Conservation (phyloP, 2,113 vertebrate species). For the Sisor rabdophorus region DNA sequence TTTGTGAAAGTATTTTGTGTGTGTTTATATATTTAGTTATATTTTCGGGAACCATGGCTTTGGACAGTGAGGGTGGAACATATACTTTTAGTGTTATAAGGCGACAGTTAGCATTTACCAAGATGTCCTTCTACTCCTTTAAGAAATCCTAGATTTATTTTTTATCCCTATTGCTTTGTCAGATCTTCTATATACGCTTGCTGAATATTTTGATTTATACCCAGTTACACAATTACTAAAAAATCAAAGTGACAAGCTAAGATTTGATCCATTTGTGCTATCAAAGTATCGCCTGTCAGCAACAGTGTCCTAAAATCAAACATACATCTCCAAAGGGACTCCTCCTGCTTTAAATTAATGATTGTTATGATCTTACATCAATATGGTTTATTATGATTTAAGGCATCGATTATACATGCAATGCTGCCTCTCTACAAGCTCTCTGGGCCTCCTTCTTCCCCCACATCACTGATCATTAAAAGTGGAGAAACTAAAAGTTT, state of each 20-base stretch:
- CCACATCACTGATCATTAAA: conserved; percentile 24
- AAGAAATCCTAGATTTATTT: background rate
- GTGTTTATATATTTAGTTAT: no score
- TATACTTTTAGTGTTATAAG: no score
- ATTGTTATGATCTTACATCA: conserved; percentile 36
- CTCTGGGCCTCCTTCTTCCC: background rate
- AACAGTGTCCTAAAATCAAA: background rate
- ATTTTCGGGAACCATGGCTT: no score
- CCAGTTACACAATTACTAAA: background rate
- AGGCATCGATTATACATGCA: conserved; percentile 31
- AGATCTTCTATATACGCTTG: no score
- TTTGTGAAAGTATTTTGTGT: no score
- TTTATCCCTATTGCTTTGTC: background rate
- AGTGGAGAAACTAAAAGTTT: conserved; percentile 14
- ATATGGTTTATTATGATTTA: conserved; percentile 38
- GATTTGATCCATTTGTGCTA: conserved; percentile 10
- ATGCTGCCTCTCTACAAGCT: conserved; percentile 9
- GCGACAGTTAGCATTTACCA: no score
- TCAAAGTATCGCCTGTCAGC: background rate
- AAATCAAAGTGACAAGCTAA: background rate
- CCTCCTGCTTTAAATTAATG: conserved; percentile 35
- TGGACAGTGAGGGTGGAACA: no score
- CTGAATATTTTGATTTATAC: background rate
- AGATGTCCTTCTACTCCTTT: no score
- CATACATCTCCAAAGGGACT: conserved; percentile 14